These are phyloP conservation scores for Ceriagrion tenellum DNA, from an alignment of 2,888 invertebrate species.

Conservation along the genomic window DNA sequence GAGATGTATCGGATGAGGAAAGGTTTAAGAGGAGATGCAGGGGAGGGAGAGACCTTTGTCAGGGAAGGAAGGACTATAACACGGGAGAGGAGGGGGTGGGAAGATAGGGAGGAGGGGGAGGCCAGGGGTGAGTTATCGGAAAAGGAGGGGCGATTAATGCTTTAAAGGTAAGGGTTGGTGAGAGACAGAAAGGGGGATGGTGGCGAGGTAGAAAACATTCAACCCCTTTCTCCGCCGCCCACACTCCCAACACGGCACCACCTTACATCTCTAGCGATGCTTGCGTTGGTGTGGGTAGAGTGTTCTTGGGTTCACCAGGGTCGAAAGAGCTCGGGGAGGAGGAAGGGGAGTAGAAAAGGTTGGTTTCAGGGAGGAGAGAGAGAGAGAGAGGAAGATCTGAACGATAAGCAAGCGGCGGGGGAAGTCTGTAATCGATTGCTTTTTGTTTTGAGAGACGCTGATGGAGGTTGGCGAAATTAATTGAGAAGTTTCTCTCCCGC, in stretches of 20 bases:
- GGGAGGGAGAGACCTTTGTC: constrained; percentile 34
- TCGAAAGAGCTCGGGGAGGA: not conserved
- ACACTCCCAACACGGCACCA: not conserved
- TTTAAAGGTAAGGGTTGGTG: constrained; percentile 37
- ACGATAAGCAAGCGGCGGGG: constrained; percentile 44
- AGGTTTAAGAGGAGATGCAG: not conserved
- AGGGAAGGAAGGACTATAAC: not conserved
- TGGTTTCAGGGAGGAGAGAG: not conserved
- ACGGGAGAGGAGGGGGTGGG: not conserved
- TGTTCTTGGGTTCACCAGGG: not conserved
- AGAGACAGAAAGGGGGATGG: not conserved
- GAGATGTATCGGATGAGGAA: constrained; percentile 36
- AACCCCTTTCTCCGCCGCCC: not conserved
- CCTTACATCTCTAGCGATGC: not conserved
- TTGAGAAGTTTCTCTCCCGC: constrained; percentile 65
- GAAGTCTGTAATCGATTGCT: constrained; percentile 62
- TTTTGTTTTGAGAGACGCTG: constrained; percentile 38
- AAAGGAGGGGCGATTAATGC: constrained; percentile 29
- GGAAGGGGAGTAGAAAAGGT: not conserved
- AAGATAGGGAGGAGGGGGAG: not conserved
- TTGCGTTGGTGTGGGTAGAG: not conserved
- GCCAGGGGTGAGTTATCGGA: constrained; percentile 22
- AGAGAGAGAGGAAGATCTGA: constrained; percentile 32
- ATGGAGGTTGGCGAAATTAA: constrained; percentile 54
- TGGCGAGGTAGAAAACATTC: not conserved